Conservation (phyloP, 2,888 invertebrate species). For the Homarus gammarus region DNA sequence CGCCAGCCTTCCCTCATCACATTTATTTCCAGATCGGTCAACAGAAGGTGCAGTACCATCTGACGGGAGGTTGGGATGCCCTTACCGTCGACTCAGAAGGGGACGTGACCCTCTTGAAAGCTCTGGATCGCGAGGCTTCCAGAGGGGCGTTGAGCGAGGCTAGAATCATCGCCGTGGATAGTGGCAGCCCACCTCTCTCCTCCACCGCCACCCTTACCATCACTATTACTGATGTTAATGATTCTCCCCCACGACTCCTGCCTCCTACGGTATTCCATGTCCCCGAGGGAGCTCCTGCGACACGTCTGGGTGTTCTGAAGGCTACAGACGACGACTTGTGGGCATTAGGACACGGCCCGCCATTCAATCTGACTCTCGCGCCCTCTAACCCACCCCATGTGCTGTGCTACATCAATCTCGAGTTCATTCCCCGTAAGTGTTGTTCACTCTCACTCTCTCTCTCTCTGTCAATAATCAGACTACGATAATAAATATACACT, state of each 20-base stretch:
- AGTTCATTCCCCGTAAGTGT: not conserved
- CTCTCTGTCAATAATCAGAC: too few species aligned
- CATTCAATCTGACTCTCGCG: slow-evolving; percentile 3
- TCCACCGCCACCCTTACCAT: slow-evolving; percentile 51
- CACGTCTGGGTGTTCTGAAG: not conserved
- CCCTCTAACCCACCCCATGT: not conserved
- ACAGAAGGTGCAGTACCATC: slow-evolving; percentile 33
- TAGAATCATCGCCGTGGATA: slow-evolving; percentile 36
- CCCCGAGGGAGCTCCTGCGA: slow-evolving; percentile 12
- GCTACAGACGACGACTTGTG: slow-evolving; percentile 34
- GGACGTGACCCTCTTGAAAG: not conserved
- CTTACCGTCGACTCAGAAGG: not conserved
- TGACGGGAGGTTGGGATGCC: slow-evolving; percentile 22
- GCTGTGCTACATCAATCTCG: not conserved
- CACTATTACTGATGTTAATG: slow-evolving; percentile 55
- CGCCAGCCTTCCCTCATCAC: too few species aligned
- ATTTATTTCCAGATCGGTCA: not conserved
- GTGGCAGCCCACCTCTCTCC: slow-evolving; percentile 44
- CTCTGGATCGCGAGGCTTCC: slow-evolving; percentile 15
- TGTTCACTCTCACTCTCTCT: not conserved
- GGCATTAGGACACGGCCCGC: slow-evolving; percentile 21
- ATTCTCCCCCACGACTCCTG: slow-evolving; percentile 46
- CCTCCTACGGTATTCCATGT: slow-evolving; percentile 39
- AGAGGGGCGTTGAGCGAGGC: not conserved
- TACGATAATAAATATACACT: too few species aligned